These are phyloP conservation scores for Caenorhabditis becei DNA, from an alignment of 2,888 invertebrate species.

Conservation along the genomic window DNA sequence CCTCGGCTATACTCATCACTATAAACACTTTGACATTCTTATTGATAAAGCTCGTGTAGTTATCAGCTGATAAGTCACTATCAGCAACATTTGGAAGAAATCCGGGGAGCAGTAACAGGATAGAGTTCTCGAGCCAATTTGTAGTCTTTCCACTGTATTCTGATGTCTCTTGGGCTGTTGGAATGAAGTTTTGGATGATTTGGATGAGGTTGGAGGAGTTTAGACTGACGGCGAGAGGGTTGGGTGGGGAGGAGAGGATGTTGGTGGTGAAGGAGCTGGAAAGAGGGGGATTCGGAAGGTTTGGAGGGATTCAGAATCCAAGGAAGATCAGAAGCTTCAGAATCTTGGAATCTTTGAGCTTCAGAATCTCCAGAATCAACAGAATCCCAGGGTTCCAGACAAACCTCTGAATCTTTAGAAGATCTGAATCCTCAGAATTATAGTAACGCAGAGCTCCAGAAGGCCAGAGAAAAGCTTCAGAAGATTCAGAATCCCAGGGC, in stretches of 20 bases:
- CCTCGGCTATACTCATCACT: not conserved
- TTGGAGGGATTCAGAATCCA: not conserved
- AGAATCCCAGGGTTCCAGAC: too few relatives aligned
- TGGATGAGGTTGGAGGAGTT: not conserved
- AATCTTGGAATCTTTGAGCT: too few relatives aligned
- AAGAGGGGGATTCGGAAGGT: not conserved
- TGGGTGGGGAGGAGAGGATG: not conserved
- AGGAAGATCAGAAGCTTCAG: not conserved
- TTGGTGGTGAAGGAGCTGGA: not conserved
- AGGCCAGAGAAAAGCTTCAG: too few relatives aligned
- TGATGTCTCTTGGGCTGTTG: constrained; percentile 9
- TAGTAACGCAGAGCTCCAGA: too few relatives aligned
- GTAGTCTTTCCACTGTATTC: constrained; percentile 20
- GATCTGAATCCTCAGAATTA: too few relatives aligned
- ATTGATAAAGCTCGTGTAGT: constrained; percentile 8
- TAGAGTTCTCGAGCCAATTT: constrained; percentile 16
- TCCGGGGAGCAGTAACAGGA: not conserved
- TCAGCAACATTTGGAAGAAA: not conserved
- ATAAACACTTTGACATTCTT: constrained; percentile 17
- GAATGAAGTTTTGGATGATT: not conserved
- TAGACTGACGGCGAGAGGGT: not conserved
- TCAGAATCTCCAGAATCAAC: too few relatives aligned
- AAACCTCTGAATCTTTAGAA: too few relatives aligned
- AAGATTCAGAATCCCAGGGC: too few relatives aligned
- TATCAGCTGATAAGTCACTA: not conserved